phyloP scores from a whole-genome alignment of 2,888 invertebrate species.

The Phaedon cochleariae region DNA sequence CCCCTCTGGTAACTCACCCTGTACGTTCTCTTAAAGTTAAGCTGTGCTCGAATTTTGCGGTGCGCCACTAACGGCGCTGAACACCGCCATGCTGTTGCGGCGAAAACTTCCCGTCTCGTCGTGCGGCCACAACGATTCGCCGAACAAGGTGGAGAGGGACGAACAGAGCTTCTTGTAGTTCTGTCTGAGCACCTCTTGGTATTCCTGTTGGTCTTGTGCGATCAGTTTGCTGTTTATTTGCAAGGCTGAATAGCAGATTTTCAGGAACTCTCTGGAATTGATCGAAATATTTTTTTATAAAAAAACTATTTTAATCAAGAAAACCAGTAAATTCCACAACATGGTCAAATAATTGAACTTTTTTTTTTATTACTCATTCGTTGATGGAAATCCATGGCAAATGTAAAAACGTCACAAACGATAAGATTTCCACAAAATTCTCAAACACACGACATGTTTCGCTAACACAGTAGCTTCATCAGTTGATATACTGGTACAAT shows the following conservation, averaged over 20 bases:
- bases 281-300: conserved; percentile 18
- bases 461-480: no score
- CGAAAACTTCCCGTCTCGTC: conserved; percentile 71
- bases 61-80: conserved; percentile 82
- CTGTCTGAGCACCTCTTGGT: conserved; percentile 86
- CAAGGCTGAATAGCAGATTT: conserved; percentile 88
- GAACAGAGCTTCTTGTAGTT: conserved; percentile 89
- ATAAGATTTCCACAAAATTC: no score
- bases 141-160: conserved; percentile 76
- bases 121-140: conserved; percentile 75
- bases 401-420: no score
- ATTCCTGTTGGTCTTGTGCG: conserved; percentile 87
- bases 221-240: conserved; percentile 90
- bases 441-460: no score
- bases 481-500: no score
- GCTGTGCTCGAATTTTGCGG: conserved; percentile 84
- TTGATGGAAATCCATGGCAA: no score
- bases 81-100: conserved; percentile 80
- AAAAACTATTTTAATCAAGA: not conserved
- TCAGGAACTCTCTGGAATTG: conserved; percentile 84
- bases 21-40: conserved; percentile 2
- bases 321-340: no score
- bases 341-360: no score
- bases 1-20: not conserved
- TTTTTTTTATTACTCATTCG: no score